These are phyloP conservation scores for Pachyseris speciosa DNA, from an alignment of 64 coral and sea anemone species.

Conservation along the genomic window DNA sequence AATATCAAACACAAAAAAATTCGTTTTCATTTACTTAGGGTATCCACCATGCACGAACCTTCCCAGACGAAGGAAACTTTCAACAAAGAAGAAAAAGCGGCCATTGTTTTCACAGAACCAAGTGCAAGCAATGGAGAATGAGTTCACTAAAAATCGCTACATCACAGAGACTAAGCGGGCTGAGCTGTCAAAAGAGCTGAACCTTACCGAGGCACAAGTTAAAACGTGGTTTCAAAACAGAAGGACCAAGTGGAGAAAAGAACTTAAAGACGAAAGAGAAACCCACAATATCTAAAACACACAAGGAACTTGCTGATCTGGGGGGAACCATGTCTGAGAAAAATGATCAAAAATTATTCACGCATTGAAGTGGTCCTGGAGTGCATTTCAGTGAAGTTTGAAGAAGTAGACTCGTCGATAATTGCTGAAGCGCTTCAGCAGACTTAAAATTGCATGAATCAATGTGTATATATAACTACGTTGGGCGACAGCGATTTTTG, in stretches of 20 bases:
- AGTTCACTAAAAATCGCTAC: conserved; percentile 73
- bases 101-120: conserved; percentile 83
- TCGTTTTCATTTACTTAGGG: not conserved
- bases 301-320: not conserved
- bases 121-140: conserved; percentile 75
- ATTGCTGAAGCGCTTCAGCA: too few species aligned
- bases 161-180: conserved; percentile 70
- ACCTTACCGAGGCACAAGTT: conserved; percentile 84
- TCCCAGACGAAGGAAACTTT: not conserved
- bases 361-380: too few species aligned
- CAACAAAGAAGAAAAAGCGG: conserved; percentile 73
- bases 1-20: not conserved
- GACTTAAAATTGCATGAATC: too few species aligned
- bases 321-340: not conserved
- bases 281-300: not conserved
- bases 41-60: not conserved
- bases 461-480: too few species aligned
- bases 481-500: too few species aligned
- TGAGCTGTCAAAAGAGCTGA: conserved; percentile 70
- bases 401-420: too few species aligned
- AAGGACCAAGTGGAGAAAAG: conserved; percentile 90
- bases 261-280: conserved; percentile 70
- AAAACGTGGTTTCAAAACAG: conserved; percentile 92
- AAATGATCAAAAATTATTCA: too few species aligned
- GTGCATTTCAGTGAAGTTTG: too few species aligned